Evolutionary conservation across 2,888 invertebrate genomes (phyloP), one percentile per base, ranked within the genome.

Genomic region (Leptinotarsa rubiginosa): DNA sequence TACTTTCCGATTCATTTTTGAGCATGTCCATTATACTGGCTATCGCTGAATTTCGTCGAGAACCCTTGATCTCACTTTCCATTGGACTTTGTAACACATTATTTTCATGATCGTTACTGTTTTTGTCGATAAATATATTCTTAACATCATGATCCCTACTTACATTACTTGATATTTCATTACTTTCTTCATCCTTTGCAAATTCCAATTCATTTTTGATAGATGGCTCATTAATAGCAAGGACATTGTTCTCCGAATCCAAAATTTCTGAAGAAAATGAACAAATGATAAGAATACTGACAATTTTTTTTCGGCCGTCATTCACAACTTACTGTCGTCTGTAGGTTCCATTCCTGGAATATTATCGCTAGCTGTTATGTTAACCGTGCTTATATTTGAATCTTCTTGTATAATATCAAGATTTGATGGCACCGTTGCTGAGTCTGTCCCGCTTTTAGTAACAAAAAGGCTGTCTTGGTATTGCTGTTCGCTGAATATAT

Each of bases 401-500:
- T 66, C 65, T 78, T 84, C 83, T 1, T 82, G 78, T 59, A 83
- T 82, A 18, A 77, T 77, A 7, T 76, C 72, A 56, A 83, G 70
- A 64, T 52, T 69, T 0, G 79, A 50, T 1, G 64, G 64, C 25
- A 66, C 69, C 47, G 73, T 70, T 20, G 64, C 59, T 15, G 74
- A 66, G 22, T 83, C 81, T 5, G 78, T 49, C 68, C 78, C 81
- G 75, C 78, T 82, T 79, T 83, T 84, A 3, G 81, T 81, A 3
- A 82, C 72, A 68, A 83, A 84, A 66, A 85, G 76, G 74, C 82
- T 83, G 73, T 85, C 85, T 69, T 80, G 80, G 4, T 80, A 82
- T 69, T 84, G 81, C 69, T 84, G 80, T 13, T 85, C 86, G 64
- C 74, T 83, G 72, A 83, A 84, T 49, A 84, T 78, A 69, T 86